phyloP scores from a whole-genome alignment of 2,888 invertebrate species.

The Petrophora chlorosata region DNA sequence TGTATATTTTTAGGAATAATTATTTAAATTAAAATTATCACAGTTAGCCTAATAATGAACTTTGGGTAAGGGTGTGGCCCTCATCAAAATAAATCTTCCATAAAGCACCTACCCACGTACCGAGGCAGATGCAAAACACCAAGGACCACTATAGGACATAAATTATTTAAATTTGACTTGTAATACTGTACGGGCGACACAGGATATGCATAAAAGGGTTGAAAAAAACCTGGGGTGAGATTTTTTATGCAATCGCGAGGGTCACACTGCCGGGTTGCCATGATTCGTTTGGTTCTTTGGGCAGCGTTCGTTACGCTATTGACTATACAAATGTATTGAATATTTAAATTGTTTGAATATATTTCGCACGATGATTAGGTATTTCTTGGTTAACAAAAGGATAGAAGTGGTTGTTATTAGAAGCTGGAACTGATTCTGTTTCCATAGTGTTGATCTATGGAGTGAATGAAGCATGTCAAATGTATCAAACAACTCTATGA shows the following conservation, averaged over 20 bases:
- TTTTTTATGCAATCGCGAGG: constrained; percentile 65
- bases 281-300: constrained; percentile 53
- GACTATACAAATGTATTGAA: constrained; percentile 61
- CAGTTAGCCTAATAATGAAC: too few species aligned
- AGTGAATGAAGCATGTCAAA: neutral
- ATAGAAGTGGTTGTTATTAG: constrained; percentile 12
- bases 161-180: constrained; percentile 83
- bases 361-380: constrained; percentile 69
- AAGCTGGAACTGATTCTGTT: constrained; percentile 20
- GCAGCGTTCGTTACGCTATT: constrained; percentile 63
- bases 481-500: too few species aligned
- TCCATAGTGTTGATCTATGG: constrained; percentile 8
- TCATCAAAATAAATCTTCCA: constrained; percentile 31
- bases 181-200: constrained; percentile 76
- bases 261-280: constrained; percentile 47
- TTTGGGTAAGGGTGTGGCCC: constrained; percentile 22
- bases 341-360: constrained; percentile 57
- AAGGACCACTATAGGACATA: constrained; percentile 66
- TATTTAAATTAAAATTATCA: constrained; percentile 2
- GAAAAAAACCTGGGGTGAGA: constrained; percentile 69
- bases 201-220: constrained; percentile 82
- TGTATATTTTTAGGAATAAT: too few species aligned
- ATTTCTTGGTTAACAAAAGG: constrained; percentile 19
- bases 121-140: constrained; percentile 71
- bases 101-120: constrained; percentile 42